Conservation (phyloP, 2,113 vertebrate species). For the Motacilla tschutschensis region DNA sequence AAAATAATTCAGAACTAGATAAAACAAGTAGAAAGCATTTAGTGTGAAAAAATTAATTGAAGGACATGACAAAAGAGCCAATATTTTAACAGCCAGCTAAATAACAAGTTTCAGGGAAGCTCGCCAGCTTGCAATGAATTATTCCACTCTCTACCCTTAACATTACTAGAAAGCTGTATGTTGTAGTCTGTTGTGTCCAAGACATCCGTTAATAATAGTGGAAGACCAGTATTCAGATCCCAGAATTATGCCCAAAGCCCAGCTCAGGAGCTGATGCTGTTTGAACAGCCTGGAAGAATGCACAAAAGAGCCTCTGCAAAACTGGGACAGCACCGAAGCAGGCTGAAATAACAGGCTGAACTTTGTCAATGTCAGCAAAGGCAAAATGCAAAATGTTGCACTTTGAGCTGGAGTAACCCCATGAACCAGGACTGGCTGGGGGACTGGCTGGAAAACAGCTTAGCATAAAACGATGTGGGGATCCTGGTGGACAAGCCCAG, state of each 20-base stretch:
- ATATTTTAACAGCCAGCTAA: not conserved
- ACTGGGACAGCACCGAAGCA: not conserved
- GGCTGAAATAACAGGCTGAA: not conserved
- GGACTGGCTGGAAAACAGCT: not conserved
- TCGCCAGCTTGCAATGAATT: not conserved
- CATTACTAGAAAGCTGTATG: not conserved
- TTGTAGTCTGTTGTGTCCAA: not conserved
- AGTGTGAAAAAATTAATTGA: not conserved
- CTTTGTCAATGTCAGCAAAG: not conserved
- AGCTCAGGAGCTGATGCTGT: not conserved
- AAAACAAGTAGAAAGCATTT: not conserved
- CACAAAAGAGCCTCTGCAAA: not conserved
- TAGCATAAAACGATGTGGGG: not conserved
- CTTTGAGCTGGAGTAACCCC: not conserved
- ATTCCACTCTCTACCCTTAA: not conserved
- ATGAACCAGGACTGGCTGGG: not conserved
- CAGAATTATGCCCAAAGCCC: not conserved
- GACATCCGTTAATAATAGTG: not conserved
- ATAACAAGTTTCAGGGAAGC: not conserved
- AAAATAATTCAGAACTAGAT: not conserved
- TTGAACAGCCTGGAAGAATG: not conserved
- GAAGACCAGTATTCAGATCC: not conserved
- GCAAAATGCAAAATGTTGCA: not conserved
- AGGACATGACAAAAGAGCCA: not conserved
- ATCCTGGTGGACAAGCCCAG: not conserved